Evolutionary conservation across 2,113 vertebrate genomes (phyloP).

Genomic region (Tupaia tana): DNA sequence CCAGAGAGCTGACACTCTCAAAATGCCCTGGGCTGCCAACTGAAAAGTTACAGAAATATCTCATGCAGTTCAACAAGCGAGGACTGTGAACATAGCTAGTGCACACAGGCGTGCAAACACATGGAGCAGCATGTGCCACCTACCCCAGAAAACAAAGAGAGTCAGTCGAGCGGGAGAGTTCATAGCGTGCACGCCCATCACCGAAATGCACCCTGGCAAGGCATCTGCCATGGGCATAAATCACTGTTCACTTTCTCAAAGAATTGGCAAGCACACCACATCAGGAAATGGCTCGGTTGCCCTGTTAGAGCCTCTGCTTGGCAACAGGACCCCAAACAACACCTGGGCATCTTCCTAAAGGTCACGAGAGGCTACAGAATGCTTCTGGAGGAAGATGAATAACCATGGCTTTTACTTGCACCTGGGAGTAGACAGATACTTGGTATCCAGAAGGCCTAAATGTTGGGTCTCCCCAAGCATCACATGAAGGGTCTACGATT

Average conservation of each 20-base stretch:
- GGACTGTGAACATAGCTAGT: background rate
- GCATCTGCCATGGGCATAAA: too few species aligned
- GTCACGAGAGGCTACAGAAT: background rate
- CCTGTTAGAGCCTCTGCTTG: background rate
- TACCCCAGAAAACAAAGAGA: background rate
- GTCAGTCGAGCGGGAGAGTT: accelerated
- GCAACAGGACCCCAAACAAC: background rate
- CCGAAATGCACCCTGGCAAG: accelerated
- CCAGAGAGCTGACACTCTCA: too few species aligned
- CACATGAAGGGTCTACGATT: background rate
- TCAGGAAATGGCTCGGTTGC: background rate
- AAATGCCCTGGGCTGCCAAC: too few species aligned
- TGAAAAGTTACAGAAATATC: background rate
- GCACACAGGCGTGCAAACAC: accelerated
- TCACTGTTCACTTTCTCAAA: background rate
- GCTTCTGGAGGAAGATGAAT: background rate
- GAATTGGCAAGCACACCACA: background rate
- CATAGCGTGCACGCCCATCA: accelerated
- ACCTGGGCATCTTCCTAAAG: background rate
- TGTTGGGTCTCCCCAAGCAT: background rate
- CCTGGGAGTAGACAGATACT: background rate
- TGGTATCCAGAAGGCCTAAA: background rate
- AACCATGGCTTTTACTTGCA: background rate
- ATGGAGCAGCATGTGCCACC: accelerated
- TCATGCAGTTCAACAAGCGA: background rate